Evolutionary conservation across 1,140 invertebrate species (phyloP), one percentile per base, ranked within the genome.

Genomic region (Aplysia californica): DNA sequence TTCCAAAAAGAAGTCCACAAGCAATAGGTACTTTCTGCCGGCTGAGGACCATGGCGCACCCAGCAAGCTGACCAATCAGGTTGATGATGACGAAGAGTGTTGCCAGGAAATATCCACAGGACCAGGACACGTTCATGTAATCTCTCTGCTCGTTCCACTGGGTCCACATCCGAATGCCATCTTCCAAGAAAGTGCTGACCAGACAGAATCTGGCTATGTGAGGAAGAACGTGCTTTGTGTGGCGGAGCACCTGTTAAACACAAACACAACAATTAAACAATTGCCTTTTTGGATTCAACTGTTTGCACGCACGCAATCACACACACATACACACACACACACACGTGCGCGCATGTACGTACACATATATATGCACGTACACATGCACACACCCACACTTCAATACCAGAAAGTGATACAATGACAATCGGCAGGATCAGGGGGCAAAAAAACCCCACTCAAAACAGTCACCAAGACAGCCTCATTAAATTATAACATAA

Each of bases 141-240:
- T 99, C 97, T 39, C 97, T 92, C 88, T 99, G 98, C 86, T 99
- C 97, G 39, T 93, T 93, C 98, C 98, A 99, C 90, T 99, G 98
- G 84, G 96, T 95, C 94, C 96, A 99, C 98, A 99, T 99, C 78
- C 98, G 93, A 50, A 99, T 92, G 0, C 98, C 98, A 93, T 99
- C 98, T 92, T 99, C 98, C 36, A 99, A 92, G 91, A 99, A 99
- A 82, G 98, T 99, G 76, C 97, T 97, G 83, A 99, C 98, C n/a
- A 99, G 93, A 89, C 97, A 99, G 44, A 99, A 91, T 77, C 98
- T 92, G 3, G 98, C 98, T 67, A 99, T 91, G 78, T 97, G 98
- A 29, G 98, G 98, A 82, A 99, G 91, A 73, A 99, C 92, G 90
- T 97, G 93, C 91, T 99, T 99, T 65, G 95, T 94, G 91, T 96